Conservation (phyloP, 2,888 invertebrate genomes). For the Gastracanthus pulcherrimus region DNA sequence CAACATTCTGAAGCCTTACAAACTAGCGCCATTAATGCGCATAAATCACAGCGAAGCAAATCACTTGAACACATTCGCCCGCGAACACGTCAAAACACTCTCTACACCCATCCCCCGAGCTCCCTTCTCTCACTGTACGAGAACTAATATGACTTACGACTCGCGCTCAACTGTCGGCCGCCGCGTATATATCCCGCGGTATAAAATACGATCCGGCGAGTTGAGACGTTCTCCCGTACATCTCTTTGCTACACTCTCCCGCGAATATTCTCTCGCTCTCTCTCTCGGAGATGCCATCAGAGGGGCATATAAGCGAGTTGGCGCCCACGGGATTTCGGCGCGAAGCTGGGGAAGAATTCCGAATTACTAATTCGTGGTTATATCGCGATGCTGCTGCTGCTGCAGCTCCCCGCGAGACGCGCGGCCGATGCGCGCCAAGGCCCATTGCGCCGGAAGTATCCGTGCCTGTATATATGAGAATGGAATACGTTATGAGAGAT, state of each 20-base stretch:
- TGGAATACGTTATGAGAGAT: conserved; percentile 38
- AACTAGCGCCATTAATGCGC: not conserved
- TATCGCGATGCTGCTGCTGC: not conserved
- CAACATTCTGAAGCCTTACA: too few species aligned
- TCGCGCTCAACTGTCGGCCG: conserved; percentile 16
- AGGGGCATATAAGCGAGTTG: too few species aligned
- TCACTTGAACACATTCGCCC: not conserved
- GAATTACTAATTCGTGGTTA: conserved; percentile 38
- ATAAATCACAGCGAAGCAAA: not conserved
- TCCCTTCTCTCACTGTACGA: not conserved
- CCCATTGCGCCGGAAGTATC: conserved; percentile 15
- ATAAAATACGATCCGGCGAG: conserved; percentile 40
- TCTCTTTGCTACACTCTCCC: not conserved
- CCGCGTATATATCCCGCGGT: not conserved
- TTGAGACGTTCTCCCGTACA: not conserved
- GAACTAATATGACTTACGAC: conserved; percentile 40
- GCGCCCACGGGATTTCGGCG: conserved; percentile 5
- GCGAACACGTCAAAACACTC: not conserved
- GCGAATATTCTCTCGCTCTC: not conserved
- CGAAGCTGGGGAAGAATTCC: not conserved
- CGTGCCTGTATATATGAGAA: conserved; percentile 11
- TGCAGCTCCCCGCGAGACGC: not conserved
- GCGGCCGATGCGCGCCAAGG: too few species aligned
- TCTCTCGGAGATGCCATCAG: not conserved
- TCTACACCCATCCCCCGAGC: not conserved